These are phyloP conservation scores for Rhinella marina DNA, from an alignment of 2,797 vertebrate species.

Conservation along the genomic window DNA sequence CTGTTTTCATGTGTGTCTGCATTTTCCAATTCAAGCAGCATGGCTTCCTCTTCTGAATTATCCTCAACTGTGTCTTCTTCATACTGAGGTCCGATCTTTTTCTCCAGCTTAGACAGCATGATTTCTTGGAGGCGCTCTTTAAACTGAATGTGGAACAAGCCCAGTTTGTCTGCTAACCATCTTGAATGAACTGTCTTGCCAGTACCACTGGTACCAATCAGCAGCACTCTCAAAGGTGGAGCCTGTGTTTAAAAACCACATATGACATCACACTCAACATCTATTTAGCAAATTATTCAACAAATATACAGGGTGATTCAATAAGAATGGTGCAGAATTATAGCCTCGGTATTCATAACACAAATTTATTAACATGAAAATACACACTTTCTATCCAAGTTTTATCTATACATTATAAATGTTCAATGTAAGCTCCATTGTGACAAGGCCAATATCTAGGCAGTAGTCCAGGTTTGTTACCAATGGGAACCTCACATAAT, in stretches of 20 bases:
- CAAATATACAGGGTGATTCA: too few relatives aligned
- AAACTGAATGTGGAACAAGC: slow-evolving; percentile 93
- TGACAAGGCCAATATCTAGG: too few relatives aligned
- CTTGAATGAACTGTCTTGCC: slow-evolving; percentile 85
- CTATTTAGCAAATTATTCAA: background rate
- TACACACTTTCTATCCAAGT: too few relatives aligned
- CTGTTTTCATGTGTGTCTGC: slow-evolving; percentile 59
- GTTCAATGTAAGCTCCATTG: too few relatives aligned
- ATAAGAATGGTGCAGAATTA: too few relatives aligned
- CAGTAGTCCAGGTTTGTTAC: too few relatives aligned
- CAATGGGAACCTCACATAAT: too few relatives aligned
- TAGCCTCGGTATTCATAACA: too few relatives aligned
- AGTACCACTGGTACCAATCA: slow-evolving; percentile 84
- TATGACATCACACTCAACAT: background rate
- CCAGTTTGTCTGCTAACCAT: slow-evolving; percentile 83
- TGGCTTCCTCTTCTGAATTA: slow-evolving; percentile 60
- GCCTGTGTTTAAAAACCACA: slow-evolving; percentile 73
- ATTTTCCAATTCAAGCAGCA: slow-evolving; percentile 58
- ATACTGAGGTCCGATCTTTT: slow-evolving; percentile 72
- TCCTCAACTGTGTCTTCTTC: slow-evolving; percentile 75
- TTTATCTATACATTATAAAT: too few relatives aligned
- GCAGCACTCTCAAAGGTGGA: slow-evolving; percentile 84
- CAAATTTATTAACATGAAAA: too few relatives aligned
- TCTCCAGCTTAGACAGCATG: slow-evolving; percentile 83
- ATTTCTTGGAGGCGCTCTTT: slow-evolving; percentile 88